phyloP scores from a whole-genome alignment of 2,888 invertebrate genomes.

The Mimas tiliae region DNA sequence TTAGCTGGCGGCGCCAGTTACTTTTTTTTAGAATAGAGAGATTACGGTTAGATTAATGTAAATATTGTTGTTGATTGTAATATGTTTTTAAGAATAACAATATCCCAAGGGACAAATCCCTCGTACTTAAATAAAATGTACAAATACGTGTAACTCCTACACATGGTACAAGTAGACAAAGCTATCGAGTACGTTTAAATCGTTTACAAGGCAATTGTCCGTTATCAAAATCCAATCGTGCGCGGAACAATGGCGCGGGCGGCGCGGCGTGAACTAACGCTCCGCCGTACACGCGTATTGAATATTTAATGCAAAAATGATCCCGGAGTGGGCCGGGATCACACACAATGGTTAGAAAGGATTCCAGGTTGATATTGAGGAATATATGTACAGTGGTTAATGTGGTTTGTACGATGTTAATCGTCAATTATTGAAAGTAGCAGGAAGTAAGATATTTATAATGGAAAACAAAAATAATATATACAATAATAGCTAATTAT shows the following conservation, averaged over 20 bases:
- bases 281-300: conserved; percentile 4
- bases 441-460: too few species aligned
- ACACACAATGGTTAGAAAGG: background rate
- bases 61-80: too few species aligned
- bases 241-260: conserved; percentile 14
- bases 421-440: too few species aligned
- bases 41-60: too few species aligned
- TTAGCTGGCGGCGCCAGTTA: too few species aligned
- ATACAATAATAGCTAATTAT: too few species aligned
- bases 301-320: background rate
- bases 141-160: background rate
- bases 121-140: background rate
- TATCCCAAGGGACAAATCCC: background rate
- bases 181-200: background rate
- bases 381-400: background rate
- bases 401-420: background rate
- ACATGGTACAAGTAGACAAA: background rate
- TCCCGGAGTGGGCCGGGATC: background rate
- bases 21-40: too few species aligned
- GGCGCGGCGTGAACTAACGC: conserved; percentile 1
- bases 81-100: too few species aligned
- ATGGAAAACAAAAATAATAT: too few species aligned
- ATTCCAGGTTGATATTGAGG: background rate
- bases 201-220: conserved; percentile 21
- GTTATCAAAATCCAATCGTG: conserved; percentile 22